Base-by-base conservation (phyloP, 2,797 vertebrate genomes). In the Melanotaenia trifasciata region DNA sequence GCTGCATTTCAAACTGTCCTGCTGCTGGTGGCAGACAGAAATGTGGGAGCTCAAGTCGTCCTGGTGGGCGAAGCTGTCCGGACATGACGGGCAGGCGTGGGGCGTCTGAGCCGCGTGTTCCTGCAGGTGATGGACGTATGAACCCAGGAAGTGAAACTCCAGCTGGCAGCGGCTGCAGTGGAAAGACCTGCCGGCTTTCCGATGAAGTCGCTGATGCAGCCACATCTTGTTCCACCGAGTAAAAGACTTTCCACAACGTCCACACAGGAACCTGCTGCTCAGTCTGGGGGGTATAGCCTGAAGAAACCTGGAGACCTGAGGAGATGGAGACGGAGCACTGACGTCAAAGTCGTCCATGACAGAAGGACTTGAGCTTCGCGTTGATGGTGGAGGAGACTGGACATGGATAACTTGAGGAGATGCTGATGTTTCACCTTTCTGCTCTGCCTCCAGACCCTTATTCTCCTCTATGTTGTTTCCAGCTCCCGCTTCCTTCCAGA, bases 61-160 rank as follows among this genome's bases (percentile, higher is more conserved):
- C 54, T 64, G 50, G 9, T 36, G 57, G 30, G 58, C 18, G 51
- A 84, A 89, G 16, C 69, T 63, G 47, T 80, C 22, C 8, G 43
- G 57, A 50, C 60, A 57, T 1, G 87, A 45, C 0, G 80, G 73
- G 71, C 84, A 87, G 20, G 70, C 56, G 18, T 77, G 79, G 1
- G 84, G 80, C 26, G 64, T 78, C 58, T 79, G 75, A 5, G 75
- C 38, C 1, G 70, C 76, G 61, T 92, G 90, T 43, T 76, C 73
- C 26, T 67, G 72, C 76, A 92, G 65, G 65, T 92, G 89, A 45
- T 81, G 76, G 70, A 73, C 63, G 47, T 87, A 90, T 4, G 77
- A 85, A 18, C 75, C 69, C 13, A 87, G 70, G 51, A 88, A 89
- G 18, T 43, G 68, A 65, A 92, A 92, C 10, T 76, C 64, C 47